phyloP scores from a whole-genome alignment of 2,113 vertebrate genomes.

The Genyomyrus donnyi region DNA sequence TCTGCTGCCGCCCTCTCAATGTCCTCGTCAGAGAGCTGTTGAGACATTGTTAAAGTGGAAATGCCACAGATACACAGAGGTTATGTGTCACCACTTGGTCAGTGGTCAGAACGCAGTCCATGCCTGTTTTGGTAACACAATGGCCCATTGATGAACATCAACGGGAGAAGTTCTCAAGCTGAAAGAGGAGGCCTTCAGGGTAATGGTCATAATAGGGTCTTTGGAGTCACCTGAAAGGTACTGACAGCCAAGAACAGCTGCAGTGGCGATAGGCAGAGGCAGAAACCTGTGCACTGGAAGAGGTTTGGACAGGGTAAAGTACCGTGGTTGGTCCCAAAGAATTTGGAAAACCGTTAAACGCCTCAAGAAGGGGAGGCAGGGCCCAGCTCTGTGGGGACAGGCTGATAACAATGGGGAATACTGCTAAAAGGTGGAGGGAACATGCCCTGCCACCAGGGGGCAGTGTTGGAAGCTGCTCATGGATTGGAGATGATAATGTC shows the following conservation, averaged over 20 bases:
- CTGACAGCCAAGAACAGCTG: neutral
- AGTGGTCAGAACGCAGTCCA: too few species aligned
- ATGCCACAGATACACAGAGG: neutral
- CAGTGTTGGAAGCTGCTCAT: too few species aligned
- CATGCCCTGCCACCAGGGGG: too few species aligned
- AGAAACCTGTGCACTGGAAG: too few species aligned
- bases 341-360: too few species aligned
- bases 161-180: neutral
- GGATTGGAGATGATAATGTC: too few species aligned
- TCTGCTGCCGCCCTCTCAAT: slow-evolving; percentile 37
- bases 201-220: neutral
- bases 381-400: too few species aligned
- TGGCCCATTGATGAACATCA: neutral
- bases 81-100: neutral
- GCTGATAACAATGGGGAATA: too few species aligned
- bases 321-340: too few species aligned
- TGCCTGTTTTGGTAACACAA: neutral
- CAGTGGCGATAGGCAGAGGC: neutral
- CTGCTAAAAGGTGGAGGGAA: too few species aligned
- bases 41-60: neutral
- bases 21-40: slow-evolving; percentile 69
- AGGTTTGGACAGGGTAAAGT: too few species aligned
- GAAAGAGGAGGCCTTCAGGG: neutral
- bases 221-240: neutral
- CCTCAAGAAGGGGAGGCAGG: too few species aligned